phyloP scores from a whole-genome alignment of 35 echinoderm and acorn worm genomes.

The Lytechinus variegatus region DNA sequence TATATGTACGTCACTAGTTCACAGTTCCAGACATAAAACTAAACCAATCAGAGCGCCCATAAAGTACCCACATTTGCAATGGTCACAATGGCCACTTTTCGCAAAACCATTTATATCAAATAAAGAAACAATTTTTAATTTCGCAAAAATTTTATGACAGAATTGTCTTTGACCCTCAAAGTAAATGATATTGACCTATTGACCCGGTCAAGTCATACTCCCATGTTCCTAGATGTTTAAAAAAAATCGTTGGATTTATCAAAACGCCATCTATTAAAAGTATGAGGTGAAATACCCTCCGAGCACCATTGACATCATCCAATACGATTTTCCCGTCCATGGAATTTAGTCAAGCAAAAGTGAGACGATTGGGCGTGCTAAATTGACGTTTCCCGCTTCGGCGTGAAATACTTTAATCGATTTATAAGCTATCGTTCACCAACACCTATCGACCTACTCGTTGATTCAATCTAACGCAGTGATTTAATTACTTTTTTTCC shows the following conservation, averaged over 20 bases:
- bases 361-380: neutral
- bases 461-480: neutral
- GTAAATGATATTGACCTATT: too few species aligned
- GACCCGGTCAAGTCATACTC: too few species aligned
- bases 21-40: too few species aligned
- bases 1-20: too few species aligned
- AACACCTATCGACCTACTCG: neutral
- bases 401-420: neutral
- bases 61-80: too few species aligned
- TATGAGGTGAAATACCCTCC: neutral
- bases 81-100: too few species aligned
- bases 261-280: neutral
- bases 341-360: neutral
- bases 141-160: too few species aligned
- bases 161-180: too few species aligned
- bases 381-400: neutral
- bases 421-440: neutral
- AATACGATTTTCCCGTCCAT: neutral
- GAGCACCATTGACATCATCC: neutral
- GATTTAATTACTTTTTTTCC: conserved; percentile 2
- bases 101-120: too few species aligned
- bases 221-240: too few species aligned
- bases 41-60: too few species aligned
- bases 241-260: neutral
- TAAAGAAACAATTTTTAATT: too few species aligned